A percentile compares a stretch with the other conserved stretches of the same genome.
phyloP scores from a whole-genome alignment of 2,888 invertebrate genomes.

The Catotricha subobsoleta region DNA sequence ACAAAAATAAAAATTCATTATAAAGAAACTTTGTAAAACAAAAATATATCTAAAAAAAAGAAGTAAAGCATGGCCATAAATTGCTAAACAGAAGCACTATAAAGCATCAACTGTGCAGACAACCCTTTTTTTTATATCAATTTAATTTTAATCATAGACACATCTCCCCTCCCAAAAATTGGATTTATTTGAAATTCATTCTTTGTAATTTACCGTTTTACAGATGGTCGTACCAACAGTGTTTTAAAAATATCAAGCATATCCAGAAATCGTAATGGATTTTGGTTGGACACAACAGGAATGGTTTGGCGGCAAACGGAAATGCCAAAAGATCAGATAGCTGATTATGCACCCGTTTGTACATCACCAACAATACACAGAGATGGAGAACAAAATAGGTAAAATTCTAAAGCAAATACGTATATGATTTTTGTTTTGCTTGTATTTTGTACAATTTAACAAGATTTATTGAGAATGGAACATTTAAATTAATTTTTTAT shows the following conservation, averaged over 20 bases:
- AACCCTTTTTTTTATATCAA: no score
- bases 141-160: no score
- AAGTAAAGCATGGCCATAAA: no score
- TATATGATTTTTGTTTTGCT: neutral
- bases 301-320: conserved; percentile 27
- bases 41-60: no score
- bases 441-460: neutral
- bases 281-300: conserved; percentile 26
- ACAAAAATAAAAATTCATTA: no score
- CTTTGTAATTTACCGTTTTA: conserved; percentile 8
- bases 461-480: neutral
- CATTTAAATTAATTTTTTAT: conserved; percentile 3
- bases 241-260: conserved; percentile 30
- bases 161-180: no score
- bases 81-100: no score
- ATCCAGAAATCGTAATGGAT: conserved; percentile 27
- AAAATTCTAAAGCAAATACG: neutral
- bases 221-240: conserved; percentile 28
- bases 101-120: no score
- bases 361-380: conserved; percentile 15
- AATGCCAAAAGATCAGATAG: conserved; percentile 30
- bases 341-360: conserved; percentile 30
- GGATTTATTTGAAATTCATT: no score
- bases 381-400: conserved; percentile 5
- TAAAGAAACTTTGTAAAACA: no score